These are phyloP conservation scores for Pseudochaenichthys georgianus DNA, from an alignment of 2,797 vertebrate genomes.

Conservation along the genomic window DNA sequence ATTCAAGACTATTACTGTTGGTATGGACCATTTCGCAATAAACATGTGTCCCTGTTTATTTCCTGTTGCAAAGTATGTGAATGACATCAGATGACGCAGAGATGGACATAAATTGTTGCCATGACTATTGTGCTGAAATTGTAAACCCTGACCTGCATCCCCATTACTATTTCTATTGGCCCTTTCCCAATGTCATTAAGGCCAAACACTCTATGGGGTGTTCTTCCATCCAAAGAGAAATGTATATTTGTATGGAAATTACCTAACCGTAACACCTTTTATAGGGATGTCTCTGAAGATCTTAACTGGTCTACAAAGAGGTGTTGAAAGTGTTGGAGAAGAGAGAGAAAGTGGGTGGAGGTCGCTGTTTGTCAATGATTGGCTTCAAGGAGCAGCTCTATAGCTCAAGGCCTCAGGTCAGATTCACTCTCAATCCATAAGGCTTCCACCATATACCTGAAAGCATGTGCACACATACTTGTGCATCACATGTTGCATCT, in stretches of 20 bases:
- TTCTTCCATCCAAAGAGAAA: not conserved
- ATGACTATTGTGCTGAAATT: no score
- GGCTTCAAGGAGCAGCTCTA: constrained; percentile 73
- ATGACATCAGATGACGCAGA: no score
- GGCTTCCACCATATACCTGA: constrained; percentile 47
- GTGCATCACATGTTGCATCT: constrained; percentile 37
- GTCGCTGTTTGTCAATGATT: constrained; percentile 45
- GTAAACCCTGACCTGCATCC: not conserved
- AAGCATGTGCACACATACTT: constrained; percentile 8
- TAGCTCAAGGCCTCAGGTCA: constrained; percentile 78
- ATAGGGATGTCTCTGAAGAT: not conserved
- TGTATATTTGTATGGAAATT: not conserved
- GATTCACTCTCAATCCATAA: constrained; percentile 74
- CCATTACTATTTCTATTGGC: not conserved
- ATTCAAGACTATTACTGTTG: not conserved
- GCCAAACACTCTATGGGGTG: not conserved
- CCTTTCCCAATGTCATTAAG: not conserved
- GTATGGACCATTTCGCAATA: not conserved
- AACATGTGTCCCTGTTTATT: no score
- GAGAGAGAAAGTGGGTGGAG: not conserved
- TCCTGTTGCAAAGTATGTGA: no score
- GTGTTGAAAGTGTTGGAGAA: not conserved
- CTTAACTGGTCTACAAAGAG: not conserved
- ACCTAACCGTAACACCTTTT: not conserved
- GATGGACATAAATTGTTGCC: no score